Evolutionary conservation across 2,888 invertebrate species (phyloP), one percentile per base, ranked within the genome.

Genomic region (Nymphalis urticae): DNA sequence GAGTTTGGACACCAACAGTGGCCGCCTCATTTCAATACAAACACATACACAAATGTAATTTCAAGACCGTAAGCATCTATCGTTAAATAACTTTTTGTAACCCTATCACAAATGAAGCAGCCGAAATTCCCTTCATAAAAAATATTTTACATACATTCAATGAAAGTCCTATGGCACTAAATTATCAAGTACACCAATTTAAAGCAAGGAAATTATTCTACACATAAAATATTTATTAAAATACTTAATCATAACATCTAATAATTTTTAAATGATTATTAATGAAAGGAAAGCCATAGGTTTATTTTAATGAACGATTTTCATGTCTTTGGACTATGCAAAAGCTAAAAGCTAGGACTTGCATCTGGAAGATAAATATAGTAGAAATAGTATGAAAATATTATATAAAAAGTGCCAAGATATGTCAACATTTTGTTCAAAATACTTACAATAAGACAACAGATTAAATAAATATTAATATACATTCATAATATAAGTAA

Each of bases 21-120:
- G 62, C 73, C 71, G 66, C 70, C 59, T 69, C 72, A 72, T 71
- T 72, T 73, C 69, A 58, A 58, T 56, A 53, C 48, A 47, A 13
- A 42, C 17, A 32, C 36, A 53, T 51, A 51, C 7, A 61, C 48
- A 8, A 21, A 32, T 32, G 6, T 6, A 32, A 6, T 6, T 32
- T 32, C 6, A 32, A 32, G 27, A 27, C 27, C 1, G 13, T 42
- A 42, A 42, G 42, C 13, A 13, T 42, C 13, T 42, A 42, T 42
- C 42, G 13, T 42, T 42, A 42, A 42, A 42, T 13, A 42, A 13
- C 42, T 4, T 42, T 13, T 42, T 2, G 10, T 4, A 13, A 19
- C 27, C 48, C n/a, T 32, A 32, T 58, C 48, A 58, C 54, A 68
- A 68, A 68, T 64, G 56, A 54, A 64, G 68, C 54, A 54, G 65